Base-by-base conservation (phyloP, 1,140 invertebrate genomes). In the Andricus grossulariae region DNA sequence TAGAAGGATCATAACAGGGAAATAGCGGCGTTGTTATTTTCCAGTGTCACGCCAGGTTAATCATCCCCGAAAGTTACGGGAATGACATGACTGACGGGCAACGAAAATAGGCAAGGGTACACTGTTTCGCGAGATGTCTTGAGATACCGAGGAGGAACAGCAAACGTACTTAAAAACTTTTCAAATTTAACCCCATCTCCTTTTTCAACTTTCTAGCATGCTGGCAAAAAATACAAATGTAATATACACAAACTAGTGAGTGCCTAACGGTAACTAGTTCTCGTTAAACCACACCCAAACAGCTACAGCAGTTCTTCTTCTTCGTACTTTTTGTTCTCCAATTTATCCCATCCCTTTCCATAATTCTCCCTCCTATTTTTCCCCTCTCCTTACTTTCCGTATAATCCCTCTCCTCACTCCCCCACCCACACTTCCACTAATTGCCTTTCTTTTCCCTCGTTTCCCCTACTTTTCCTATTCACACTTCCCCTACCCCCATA, bases 131-230 rank as follows among this genome's bases (percentile, higher is more conserved):
- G 79, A 80, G 75, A 82, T 77, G 77, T 84, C 82, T 77, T 77
- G 75, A 76, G 75, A 73, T 81, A 82, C 72, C 76, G 75, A 81
- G 78, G 80, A 79, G 75, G 73, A 82, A 80, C 66, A 83, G 75
- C 76, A 80, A 79, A 80, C 76, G 80, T 85, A 86, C 86, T 89
- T 90, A 88, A 89, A 89, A 91, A 91, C 89, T 91, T 91, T 91
- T 90, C 79, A 90, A 91, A 91, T 91, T 90, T 90, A 90, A 90
- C 86, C 88, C 89, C 87, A 90, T 89, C 86, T 80, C 81, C 77
- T 75, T 73, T 72, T 70, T 72, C 72, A 76, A 79, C 73, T 75
- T 77, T 71, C 77, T 66, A 71, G 54, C 78, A 74, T 74, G 66
- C 72, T 73, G 50, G 76, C 72, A 78, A 79, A 85, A 84, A 84